A percentile compares a stretch with the other conserved stretches of the same genome.
Evolutionary conservation across 2,797 vertebrate genomes (phyloP).

Genomic region (Danio tinwini): DNA sequence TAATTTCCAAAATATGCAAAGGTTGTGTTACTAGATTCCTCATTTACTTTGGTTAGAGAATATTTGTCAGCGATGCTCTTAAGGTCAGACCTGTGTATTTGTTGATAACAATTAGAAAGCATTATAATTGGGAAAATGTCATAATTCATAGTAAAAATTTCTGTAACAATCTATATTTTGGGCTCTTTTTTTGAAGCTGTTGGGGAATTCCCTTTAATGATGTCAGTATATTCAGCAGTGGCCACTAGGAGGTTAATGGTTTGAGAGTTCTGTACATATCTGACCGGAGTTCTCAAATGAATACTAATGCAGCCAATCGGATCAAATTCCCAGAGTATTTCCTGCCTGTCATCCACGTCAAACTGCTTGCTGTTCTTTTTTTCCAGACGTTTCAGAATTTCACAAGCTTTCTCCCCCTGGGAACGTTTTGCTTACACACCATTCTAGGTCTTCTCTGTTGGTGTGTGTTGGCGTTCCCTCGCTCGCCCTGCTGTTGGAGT

Average conservation of each 20-base stretch:
- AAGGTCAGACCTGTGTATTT: background rate
- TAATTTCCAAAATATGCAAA: background rate
- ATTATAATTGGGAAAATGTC: background rate
- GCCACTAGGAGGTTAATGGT: conserved; percentile 13
- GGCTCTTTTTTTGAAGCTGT: background rate
- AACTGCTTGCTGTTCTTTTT: conserved; percentile 2
- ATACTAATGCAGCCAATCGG: conserved; percentile 11
- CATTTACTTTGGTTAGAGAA: background rate
- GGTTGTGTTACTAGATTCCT: background rate
- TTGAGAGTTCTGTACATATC: background rate
- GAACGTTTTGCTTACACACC: conserved; percentile 39
- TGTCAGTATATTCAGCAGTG: conserved; percentile 11
- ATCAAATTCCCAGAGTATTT: conserved; percentile 20
- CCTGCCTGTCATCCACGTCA: conserved; percentile 18
- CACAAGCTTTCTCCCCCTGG: conserved; percentile 21
- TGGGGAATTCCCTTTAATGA: conserved; percentile 10
- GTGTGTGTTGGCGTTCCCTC: conserved; percentile 3
- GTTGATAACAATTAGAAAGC: background rate
- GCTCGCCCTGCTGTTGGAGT: conserved; percentile 3
- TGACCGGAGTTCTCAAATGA: background rate
- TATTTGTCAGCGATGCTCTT: background rate
- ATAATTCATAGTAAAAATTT: too few species aligned
- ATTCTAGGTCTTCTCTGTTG: conserved; percentile 27
- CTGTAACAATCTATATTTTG: background rate
- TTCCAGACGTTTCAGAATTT: conserved; percentile 26